Percentiles rank a stretch among this genome's conserved stretches.
phyloP scores from a whole-genome alignment of 2,888 invertebrate species.

The Rhynchonema sp. region DNA sequence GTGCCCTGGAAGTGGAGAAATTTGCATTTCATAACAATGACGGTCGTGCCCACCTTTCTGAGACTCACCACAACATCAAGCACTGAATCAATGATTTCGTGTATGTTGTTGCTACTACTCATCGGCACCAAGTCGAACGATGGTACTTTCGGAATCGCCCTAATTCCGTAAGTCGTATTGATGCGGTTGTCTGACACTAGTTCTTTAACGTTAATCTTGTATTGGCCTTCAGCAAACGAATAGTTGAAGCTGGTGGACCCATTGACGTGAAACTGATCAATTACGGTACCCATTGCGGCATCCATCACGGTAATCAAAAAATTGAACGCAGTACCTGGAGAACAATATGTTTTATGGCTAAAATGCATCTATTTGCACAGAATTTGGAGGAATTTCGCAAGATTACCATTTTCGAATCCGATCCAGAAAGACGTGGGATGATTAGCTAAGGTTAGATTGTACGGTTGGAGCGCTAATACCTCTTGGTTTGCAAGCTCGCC shows the following conservation, averaged over 20 bases:
- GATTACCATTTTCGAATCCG: background rate
- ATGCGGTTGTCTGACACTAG: background rate
- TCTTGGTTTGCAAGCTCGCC: background rate
- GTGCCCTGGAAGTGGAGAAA: background rate
- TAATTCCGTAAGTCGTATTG: background rate
- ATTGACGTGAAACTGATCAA: background rate
- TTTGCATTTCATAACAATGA: background rate
- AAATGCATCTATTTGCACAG: background rate
- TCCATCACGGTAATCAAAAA: background rate
- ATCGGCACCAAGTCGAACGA: background rate
- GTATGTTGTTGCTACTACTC: background rate
- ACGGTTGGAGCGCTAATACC: background rate
- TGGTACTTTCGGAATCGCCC: background rate
- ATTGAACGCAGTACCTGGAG: background rate
- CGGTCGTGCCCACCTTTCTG: background rate
- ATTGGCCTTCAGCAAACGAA: background rate
- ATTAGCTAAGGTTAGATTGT: background rate
- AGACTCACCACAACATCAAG: background rate
- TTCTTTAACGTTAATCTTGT: background rate
- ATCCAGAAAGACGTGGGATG: background rate
- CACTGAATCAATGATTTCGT: background rate
- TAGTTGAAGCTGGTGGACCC: background rate
- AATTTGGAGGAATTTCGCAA: too few species aligned
- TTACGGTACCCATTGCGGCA: background rate
- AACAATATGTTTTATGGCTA: background rate